Evolutionary conservation across 2,888 invertebrate species (phyloP).

Genomic region (Calliopum simillimum): DNA sequence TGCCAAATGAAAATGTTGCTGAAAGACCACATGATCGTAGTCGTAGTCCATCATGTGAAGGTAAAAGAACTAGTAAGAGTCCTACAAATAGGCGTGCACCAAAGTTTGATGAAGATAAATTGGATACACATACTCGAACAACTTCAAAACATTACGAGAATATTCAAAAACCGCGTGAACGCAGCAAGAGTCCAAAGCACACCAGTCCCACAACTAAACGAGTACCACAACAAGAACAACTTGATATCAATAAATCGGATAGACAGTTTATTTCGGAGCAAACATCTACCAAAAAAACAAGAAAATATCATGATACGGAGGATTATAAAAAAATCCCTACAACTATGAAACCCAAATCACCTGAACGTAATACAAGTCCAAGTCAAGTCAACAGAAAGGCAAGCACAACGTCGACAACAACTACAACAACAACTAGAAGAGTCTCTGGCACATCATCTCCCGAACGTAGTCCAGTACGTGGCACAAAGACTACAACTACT

Average conservation of each 20-base stretch:
- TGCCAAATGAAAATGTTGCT: conserved; percentile 2
- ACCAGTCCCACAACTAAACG: neutral
- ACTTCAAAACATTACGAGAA: conserved; percentile 37
- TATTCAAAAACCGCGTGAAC: conserved; percentile 47
- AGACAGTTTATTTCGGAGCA: neutral
- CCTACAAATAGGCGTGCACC: neutral
- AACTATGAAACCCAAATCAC: neutral
- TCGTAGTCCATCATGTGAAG: conserved; percentile 39
- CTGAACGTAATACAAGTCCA: neutral
- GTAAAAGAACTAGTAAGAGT: neutral
- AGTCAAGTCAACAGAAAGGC: neutral
- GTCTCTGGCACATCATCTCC: neutral
- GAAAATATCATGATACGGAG: neutral
- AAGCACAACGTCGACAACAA: neutral
- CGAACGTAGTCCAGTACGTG: no score
- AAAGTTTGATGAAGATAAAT: neutral
- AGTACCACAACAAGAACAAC: neutral
- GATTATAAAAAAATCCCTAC: conserved; percentile 53
- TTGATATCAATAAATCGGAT: neutral
- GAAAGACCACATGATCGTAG: conserved; percentile 36
- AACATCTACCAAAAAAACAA: conserved; percentile 35
- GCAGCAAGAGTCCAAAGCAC: conserved; percentile 52
- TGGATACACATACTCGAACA: conserved; percentile 38
- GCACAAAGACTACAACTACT: no score
- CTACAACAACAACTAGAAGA: conserved; percentile 7